Conservation (phyloP, 2,888 invertebrate species). For the Drosophila lacicola region DNA sequence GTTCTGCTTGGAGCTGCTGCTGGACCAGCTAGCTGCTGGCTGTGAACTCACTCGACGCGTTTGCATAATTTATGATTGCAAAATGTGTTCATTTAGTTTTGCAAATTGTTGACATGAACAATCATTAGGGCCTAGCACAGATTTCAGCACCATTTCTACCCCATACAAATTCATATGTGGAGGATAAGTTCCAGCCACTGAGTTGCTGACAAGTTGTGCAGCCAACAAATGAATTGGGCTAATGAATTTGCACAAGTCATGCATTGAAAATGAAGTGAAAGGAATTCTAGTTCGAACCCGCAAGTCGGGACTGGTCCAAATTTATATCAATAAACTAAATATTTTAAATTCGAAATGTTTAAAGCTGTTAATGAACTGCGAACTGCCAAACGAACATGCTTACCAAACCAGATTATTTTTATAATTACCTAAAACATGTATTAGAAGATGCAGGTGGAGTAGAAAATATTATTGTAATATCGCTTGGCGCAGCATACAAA, state of each 20-base stretch:
- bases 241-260: conserved; percentile 29
- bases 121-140: conserved; percentile 71
- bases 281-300: not conserved
- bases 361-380: too few relatives aligned
- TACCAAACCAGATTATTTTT: too few relatives aligned
- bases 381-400: too few relatives aligned
- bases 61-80: conserved; percentile 78
- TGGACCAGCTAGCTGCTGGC: conserved; percentile 20
- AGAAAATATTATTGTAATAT: not conserved
- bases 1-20: conserved; percentile 14
- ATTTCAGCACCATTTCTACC: conserved; percentile 71
- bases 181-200: conserved; percentile 22
- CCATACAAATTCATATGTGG: conserved; percentile 30
- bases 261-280: conserved; percentile 3
- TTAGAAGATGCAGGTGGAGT: not conserved
- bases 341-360: too few relatives aligned
- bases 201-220: conserved; percentile 27
- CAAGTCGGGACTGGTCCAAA: too few relatives aligned
- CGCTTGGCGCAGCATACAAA: too few relatives aligned
- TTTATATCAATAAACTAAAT: too few relatives aligned
- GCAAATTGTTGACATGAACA: conserved; percentile 80
- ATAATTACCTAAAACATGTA: not conserved
- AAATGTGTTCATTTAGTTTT: conserved; percentile 81
- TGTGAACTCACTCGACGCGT: conserved; percentile 50
- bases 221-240: conserved; percentile 19